Percentiles rank a stretch among this genome's conserved stretches.
Conservation (phyloP, 2,797 vertebrate species). For the Manis javanica region DNA sequence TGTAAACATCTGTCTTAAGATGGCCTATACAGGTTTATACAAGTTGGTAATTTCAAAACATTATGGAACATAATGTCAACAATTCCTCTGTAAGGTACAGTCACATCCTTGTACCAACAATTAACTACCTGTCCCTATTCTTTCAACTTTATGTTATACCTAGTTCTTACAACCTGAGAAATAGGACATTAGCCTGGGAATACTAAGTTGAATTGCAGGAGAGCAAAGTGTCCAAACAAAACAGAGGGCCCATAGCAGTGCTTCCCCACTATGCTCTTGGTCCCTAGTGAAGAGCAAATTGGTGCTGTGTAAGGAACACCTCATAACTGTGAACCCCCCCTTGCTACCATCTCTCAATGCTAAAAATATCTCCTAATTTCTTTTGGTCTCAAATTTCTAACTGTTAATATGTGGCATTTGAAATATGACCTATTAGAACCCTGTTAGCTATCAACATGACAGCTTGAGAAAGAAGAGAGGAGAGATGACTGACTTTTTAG, state of each 20-base stretch:
- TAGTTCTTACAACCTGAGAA: neutral
- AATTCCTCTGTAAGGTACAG: conserved; percentile 54
- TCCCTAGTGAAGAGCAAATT: neutral
- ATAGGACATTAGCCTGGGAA: neutral
- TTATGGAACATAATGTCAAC: conserved; percentile 19
- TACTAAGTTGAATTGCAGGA: neutral
- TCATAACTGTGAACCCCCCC: neutral
- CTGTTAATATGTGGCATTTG: neutral
- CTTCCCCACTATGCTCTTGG: neutral
- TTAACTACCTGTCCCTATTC: conserved; percentile 62
- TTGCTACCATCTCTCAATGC: neutral
- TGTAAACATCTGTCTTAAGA: neutral
- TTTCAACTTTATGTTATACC: neutral
- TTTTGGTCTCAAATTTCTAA: neutral
- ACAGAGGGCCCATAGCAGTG: neutral
- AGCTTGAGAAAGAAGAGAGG: neutral
- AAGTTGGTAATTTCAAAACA: conserved; percentile 49
- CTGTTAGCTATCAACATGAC: neutral
- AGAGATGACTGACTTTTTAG: neutral
- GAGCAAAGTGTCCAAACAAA: neutral
- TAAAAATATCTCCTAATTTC: neutral
- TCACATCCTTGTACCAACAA: conserved; percentile 68
- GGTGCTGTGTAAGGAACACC: neutral
- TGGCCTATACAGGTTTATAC: neutral
- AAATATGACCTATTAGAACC: neutral